phyloP scores from a whole-genome alignment of 2,113 vertebrate genomes.

The Polypterus senegalus region DNA sequence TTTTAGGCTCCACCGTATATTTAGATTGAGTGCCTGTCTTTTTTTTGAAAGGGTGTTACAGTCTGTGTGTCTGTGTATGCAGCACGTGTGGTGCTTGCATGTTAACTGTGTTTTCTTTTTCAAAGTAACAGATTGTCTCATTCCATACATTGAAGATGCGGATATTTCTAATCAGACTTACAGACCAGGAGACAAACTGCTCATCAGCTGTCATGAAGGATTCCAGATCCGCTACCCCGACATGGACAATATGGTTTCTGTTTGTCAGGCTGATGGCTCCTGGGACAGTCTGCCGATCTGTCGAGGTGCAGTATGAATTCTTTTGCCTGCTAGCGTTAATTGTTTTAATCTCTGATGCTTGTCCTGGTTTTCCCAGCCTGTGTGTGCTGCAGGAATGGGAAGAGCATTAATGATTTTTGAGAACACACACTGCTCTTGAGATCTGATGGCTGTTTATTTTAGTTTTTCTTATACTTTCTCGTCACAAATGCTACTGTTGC shows the following conservation, averaged over 20 bases:
- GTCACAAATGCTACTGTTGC: too few species aligned
- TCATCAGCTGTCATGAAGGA: slow-evolving; percentile 62
- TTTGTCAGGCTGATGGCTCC: slow-evolving; percentile 58
- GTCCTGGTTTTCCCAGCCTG: too few species aligned
- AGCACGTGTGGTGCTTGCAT: background rate
- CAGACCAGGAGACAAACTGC: slow-evolving; percentile 55
- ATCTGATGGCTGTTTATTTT: too few species aligned
- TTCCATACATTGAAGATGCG: slow-evolving; percentile 65
- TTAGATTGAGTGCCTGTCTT: background rate
- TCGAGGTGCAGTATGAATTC: slow-evolving; percentile 48
- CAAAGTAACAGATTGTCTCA: slow-evolving; percentile 53
- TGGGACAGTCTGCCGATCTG: slow-evolving; percentile 73
- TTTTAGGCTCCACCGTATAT: background rate
- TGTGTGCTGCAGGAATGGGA: too few species aligned
- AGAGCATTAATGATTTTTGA: too few species aligned
- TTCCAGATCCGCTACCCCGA: slow-evolving; percentile 70
- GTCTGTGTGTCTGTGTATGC: background rate
- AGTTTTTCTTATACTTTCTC: too few species aligned
- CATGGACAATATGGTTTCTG: slow-evolving; percentile 56
- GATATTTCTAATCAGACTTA: slow-evolving; percentile 68
- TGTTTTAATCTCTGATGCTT: too few species aligned
- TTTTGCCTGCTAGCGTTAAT: too few species aligned
- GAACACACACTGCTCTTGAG: too few species aligned
- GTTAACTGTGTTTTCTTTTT: background rate
- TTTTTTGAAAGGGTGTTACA: background rate